Evolutionary conservation across 2,888 invertebrate species (phyloP), one percentile per base, ranked within the genome.

Genomic region (Chrysopilus asiliformis): DNA sequence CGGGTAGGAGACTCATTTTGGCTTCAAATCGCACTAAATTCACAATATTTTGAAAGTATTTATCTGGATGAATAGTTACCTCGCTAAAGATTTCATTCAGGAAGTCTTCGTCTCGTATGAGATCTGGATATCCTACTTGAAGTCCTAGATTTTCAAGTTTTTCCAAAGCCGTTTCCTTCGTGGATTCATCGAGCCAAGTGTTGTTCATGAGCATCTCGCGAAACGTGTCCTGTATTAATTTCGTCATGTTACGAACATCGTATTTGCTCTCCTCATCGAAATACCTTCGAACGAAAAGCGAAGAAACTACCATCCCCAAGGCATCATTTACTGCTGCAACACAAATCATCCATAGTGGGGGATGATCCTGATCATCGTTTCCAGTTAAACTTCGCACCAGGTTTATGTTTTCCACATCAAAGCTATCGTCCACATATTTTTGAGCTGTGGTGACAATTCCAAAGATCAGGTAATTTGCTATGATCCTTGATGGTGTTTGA

Each of bases 81-180:
- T 75, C 78, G 12, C 70, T 69, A 55, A 90, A 93, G 48, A 82
- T 79, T 34, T 81, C 76, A 56, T 94, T 85, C 40, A 95, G 63
- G 47, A 82, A 75, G 1, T 66, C 68, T 7, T 79, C 70, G 47
- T 84, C 71, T 14, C 85, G 67, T 36, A 94, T 86, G 53, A 85
- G 93, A 53, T 93, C 83, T 0, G 93, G 93, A 57, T 86, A 94
- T 26, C 91, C 79, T 47, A 95, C 93, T 81, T 89, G 86, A 53
- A 90, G 85, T 22, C 82, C 79, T 40, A 91, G 91, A 3, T 86
- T 80, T 53, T 87, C 81, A 0, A 89, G 90, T 58, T 94, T 94
- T 7, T 76, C 74, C 45, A 81, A 76, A 0, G 93, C 93, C 3
- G 84, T 73, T 20, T 69, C 63, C 42, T 80, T 71, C 0, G 94